These are phyloP conservation scores for Teleopsis dalmanni DNA, from an alignment of 1,140 invertebrate species.

Conservation along the genomic window DNA sequence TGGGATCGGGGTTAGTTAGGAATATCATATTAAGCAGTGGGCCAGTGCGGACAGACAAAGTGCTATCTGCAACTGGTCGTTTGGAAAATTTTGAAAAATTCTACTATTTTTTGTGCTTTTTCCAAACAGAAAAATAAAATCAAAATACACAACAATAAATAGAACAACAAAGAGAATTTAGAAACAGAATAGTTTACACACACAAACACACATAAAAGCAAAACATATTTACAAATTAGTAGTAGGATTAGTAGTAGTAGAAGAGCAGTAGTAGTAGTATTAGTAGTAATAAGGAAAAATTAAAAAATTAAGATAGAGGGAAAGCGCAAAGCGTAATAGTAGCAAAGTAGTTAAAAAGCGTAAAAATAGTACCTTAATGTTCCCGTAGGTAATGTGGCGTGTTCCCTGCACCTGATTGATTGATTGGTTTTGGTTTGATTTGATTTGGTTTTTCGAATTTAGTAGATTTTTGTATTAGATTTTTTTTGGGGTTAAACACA, in stretches of 20 bases:
- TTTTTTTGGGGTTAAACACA: constrained; percentile 22
- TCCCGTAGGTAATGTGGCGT: constrained; percentile 44
- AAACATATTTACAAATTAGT: background rate
- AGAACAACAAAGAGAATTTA: no score
- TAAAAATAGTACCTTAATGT: constrained; percentile 44
- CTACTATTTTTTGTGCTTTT: no score
- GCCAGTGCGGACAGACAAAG: no score
- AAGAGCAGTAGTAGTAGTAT: no score
- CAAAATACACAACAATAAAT: no score
- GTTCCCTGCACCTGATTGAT: constrained; percentile 44
- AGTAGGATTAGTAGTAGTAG: background rate
- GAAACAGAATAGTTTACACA: no score
- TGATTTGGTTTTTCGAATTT: constrained; percentile 12
- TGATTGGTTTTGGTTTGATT: constrained; percentile 16
- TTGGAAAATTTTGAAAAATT: no score
- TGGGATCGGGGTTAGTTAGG: background rate
- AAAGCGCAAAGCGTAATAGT: constrained; percentile 8
- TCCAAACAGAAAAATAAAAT: no score
- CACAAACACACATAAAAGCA: background rate
- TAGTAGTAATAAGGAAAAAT: background rate
- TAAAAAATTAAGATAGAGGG: background rate
- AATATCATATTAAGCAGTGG: no score
- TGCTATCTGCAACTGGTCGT: no score
- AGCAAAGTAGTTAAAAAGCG: constrained; percentile 25
- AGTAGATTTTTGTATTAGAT: constrained; percentile 14